Evolutionary conservation across 2,797 vertebrate species (phyloP).

Genomic region (Basileuterus tristriatus): DNA sequence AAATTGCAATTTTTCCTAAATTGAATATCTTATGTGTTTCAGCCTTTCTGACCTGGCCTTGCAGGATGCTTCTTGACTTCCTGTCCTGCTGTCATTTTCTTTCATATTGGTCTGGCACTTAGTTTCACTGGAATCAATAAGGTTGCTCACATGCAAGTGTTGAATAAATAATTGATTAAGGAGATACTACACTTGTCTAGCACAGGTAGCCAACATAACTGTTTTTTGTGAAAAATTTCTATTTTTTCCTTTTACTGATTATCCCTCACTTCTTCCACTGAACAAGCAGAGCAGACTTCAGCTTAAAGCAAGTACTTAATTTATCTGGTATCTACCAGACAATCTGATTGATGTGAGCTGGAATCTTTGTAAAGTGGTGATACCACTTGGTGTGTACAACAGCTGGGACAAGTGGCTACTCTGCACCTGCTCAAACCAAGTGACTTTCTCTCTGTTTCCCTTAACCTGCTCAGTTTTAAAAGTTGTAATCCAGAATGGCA

Average conservation of each 20-base stretch:
- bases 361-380: background rate
- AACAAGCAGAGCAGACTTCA: background rate
- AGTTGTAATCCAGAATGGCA: background rate
- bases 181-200: background rate
- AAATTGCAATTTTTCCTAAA: background rate
- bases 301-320: too few species aligned
- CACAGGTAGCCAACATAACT: background rate
- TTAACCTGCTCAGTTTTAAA: background rate
- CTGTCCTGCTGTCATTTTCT: conserved; percentile 57
- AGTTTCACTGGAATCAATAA: conserved; percentile 60
- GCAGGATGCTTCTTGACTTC: conserved; percentile 52
- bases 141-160: conserved; percentile 60
- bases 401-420: background rate
- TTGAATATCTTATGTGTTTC: background rate
- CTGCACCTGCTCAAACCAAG: background rate
- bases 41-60: conserved; percentile 42
- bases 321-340: background rate
- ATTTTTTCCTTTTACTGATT: background rate
- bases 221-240: background rate
- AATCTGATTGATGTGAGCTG: background rate
- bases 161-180: conserved; percentile 71
- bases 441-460: background rate
- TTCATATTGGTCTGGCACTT: conserved; percentile 52
- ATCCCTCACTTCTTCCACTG: background rate
- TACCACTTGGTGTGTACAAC: background rate